These are phyloP conservation scores for Phaedon cochleariae DNA, from an alignment of 2,888 invertebrate species.

Conservation along the genomic window DNA sequence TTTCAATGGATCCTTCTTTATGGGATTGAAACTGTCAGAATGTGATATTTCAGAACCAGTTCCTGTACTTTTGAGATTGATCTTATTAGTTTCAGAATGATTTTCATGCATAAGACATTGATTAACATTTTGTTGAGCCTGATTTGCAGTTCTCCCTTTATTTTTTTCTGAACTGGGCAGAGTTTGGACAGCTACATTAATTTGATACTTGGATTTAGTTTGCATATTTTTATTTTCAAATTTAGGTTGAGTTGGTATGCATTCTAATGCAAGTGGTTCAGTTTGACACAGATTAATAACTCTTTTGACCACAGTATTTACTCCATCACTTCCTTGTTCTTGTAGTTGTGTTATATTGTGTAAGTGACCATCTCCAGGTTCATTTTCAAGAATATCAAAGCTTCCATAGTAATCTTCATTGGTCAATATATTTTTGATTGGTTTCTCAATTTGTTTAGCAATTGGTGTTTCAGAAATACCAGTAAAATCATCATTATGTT, in stretches of 20 bases:
- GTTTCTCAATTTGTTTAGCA: slow-evolving; percentile 19
- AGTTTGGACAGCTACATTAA: slow-evolving; percentile 45
- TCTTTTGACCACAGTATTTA: slow-evolving; percentile 32
- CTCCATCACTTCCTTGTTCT: slow-evolving; percentile 3
- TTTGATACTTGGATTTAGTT: slow-evolving; percentile 22
- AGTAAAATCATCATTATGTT: slow-evolving; percentile 1
- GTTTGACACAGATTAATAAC: slow-evolving; percentile 49
- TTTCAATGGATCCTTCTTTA: slow-evolving; percentile 30
- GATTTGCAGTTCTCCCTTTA: slow-evolving; percentile 10
- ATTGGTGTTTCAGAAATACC: slow-evolving; percentile 26
- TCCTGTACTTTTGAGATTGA: slow-evolving; percentile 30
- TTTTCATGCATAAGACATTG: slow-evolving; percentile 35
- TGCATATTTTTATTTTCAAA: slow-evolving; percentile 9
- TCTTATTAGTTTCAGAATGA: slow-evolving; percentile 30
- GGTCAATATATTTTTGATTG: not conserved
- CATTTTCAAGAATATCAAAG: not conserved
- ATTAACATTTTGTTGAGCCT: slow-evolving; percentile 22
- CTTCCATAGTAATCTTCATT: not conserved
- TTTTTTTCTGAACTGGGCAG: slow-evolving; percentile 27
- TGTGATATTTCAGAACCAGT: slow-evolving; percentile 54
- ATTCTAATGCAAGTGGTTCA: slow-evolving; percentile 52
- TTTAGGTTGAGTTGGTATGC: slow-evolving; percentile 31
- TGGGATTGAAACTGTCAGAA: slow-evolving; percentile 75
- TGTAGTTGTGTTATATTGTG: not conserved
- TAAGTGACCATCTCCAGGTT: not conserved